Evolutionary conservation across 2,113 vertebrate genomes (phyloP), one percentile per base, ranked within the genome.

Genomic region (Indicator maculatus): DNA sequence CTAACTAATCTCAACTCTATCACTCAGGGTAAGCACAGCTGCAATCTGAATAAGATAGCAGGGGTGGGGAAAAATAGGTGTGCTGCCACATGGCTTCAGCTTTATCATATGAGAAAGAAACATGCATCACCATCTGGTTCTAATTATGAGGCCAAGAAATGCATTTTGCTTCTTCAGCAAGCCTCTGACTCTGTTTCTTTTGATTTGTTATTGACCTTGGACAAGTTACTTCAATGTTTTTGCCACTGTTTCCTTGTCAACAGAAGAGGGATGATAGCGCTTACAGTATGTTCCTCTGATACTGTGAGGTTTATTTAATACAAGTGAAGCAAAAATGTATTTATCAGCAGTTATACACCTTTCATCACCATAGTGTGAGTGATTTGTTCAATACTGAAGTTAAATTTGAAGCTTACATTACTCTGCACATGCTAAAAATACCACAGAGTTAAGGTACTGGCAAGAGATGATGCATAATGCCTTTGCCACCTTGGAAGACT

Each of bases 401-500:
- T 84, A 84, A 90, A 87, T 50, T 55, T 73, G 50, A 93, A 84
- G 44, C 50, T 84, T 81, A 47, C 31, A 67, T 74, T 95, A 61
- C 55, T 85, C 60, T 79, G 65, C 7, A 72, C 12, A 38, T 64
- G 38, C 60, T 8, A 89, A 89, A 87, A 97, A 64, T 52, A 59
- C 10, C 14, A 16, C 12, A 85, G 50, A 94, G 21, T 30, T 67
- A 56, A 80, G 28, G 41, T 12, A 59, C 56, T 56, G 24, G 74
- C 26, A 78, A 59, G 50, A 53, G 76, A 83, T 69, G 59, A 95
- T 93, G 41, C 85, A 71, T 61, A 93, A 96, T 82, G 66, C 76
- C 91, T 86, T 74, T 83, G 64, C 59, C 89, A 94, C 55, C 95
- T 94, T 89, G 89, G 91, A 97, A 93, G 89, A 47, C 73, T 93